These are phyloP conservation scores for Hycleus cichorii DNA, from an alignment of 1,140 invertebrate genomes.

Conservation along the genomic window DNA sequence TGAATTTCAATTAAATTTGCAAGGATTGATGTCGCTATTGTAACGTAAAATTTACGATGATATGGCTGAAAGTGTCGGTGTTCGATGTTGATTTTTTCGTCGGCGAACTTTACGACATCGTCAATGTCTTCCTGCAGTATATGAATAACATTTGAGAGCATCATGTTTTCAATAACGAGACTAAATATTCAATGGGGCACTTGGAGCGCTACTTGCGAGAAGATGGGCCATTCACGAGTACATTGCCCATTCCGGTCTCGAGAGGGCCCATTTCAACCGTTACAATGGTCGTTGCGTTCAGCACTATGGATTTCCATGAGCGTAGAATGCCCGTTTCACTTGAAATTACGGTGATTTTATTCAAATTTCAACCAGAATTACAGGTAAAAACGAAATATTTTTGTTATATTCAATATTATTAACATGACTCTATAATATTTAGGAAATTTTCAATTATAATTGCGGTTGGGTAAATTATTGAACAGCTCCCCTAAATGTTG, in stretches of 20 bases:
- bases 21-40: no score
- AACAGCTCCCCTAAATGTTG: not conserved
- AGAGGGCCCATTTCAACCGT: constrained; percentile 22
- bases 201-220: constrained; percentile 25
- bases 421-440: constrained; percentile 4
- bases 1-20: no score
- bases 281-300: constrained; percentile 27
- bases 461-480: not conserved
- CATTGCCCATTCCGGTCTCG: constrained; percentile 30
- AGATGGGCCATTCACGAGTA: constrained; percentile 26
- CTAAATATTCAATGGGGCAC: constrained; percentile 31
- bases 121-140: constrained; percentile 24
- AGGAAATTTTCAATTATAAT: not conserved
- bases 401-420: constrained; percentile 8
- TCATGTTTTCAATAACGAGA: constrained; percentile 30
- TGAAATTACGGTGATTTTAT: constrained; percentile 22
- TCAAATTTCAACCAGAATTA: constrained; percentile 26
- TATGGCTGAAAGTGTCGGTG: not conserved
- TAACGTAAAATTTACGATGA: no score
- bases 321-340: constrained; percentile 14
- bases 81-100: not conserved
- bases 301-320: constrained; percentile 23
- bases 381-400: constrained; percentile 21
- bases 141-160: constrained; percentile 28
- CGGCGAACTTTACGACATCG: constrained; percentile 19